Conservation (phyloP, 2,888 invertebrate genomes). For the Asteroscopus sphinx region DNA sequence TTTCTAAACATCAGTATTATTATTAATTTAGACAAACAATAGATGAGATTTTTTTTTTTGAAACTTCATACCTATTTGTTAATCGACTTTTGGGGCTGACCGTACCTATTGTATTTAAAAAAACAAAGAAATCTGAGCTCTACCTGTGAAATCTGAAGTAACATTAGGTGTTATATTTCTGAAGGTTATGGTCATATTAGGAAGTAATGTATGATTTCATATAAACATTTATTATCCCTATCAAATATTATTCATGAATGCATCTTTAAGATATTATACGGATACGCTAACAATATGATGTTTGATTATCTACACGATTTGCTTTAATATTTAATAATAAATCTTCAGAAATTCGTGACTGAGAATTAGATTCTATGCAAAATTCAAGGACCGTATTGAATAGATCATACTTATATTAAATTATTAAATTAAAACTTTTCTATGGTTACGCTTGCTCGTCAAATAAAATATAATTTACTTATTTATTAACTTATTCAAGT, state of each 20-base stretch:
- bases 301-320: constrained; percentile 17
- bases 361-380: constrained; percentile 18
- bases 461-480: constrained; percentile 3
- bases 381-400: constrained; percentile 16
- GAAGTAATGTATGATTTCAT: too few relatives aligned
- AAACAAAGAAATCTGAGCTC: background rate
- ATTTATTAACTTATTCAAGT: background rate
- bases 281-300: background rate
- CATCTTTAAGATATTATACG: background rate
- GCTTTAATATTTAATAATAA: constrained; percentile 5
- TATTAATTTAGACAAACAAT: too few relatives aligned
- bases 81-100: too few relatives aligned
- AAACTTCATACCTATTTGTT: too few relatives aligned
- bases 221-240: too few relatives aligned
- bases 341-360: constrained; percentile 31
- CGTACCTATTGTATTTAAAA: too few relatives aligned
- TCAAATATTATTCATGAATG: too few relatives aligned
- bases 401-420: constrained; percentile 4
- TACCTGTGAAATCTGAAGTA: background rate
- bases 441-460: constrained; percentile 13
- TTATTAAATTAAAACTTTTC: constrained; percentile 2
- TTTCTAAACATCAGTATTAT: too few relatives aligned
- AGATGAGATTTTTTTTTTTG: too few relatives aligned
- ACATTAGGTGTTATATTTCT: background rate
- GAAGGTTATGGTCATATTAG: too few relatives aligned